Conservation (phyloP, 2,113 vertebrate genomes). For the Recurvirostra avosetta region DNA sequence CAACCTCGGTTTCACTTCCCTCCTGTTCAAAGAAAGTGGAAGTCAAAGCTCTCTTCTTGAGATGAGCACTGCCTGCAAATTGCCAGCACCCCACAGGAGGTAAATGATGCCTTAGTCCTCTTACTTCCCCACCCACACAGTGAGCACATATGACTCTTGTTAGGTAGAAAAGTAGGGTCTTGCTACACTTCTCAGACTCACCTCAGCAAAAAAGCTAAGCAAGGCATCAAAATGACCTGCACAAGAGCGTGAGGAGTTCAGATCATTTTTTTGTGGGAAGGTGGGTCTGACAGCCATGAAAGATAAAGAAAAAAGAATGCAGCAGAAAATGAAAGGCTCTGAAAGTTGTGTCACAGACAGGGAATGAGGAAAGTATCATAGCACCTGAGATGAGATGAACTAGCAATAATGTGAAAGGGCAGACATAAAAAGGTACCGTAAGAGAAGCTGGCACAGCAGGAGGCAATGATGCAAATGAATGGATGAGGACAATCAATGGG, state of each 20-base stretch:
- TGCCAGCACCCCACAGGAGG: neutral
- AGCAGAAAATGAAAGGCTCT: neutral
- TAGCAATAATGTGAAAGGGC: neutral
- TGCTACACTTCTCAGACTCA: neutral
- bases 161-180: neutral
- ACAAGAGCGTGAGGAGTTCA: neutral
- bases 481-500: neutral
- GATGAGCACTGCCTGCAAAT: neutral
- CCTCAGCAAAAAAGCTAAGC: neutral
- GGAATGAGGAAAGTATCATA: neutral
- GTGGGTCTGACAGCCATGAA: neutral
- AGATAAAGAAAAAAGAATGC: neutral
- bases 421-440: neutral
- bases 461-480: neutral
- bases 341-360: neutral
- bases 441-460: neutral
- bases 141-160: accelerated
- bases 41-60: neutral
- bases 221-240: neutral
- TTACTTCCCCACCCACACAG: neutral
- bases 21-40: neutral
- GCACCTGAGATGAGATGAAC: neutral
- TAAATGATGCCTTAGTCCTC: neutral
- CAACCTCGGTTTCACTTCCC: neutral
- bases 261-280: neutral